phyloP scores from a whole-genome alignment of 2,888 invertebrate genomes.

The Athalia circularis region DNA sequence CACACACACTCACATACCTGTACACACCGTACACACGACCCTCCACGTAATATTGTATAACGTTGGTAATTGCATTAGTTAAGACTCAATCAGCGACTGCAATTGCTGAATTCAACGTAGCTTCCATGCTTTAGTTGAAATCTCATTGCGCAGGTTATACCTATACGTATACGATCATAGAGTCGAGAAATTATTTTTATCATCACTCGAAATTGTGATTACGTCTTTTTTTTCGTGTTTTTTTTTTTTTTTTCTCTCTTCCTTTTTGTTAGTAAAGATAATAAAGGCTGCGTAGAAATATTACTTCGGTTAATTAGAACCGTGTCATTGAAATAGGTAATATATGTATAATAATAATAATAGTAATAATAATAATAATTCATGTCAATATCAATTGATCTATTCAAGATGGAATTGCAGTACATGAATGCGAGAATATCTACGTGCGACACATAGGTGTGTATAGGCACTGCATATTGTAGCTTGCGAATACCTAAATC shows the following conservation, averaged over 20 bases:
- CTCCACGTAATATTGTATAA: constrained; percentile 31
- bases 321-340: not conserved
- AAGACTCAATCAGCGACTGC: constrained; percentile 29
- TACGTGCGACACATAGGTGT: not conserved
- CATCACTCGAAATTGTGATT: too few relatives aligned
- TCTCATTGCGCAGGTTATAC: not conserved
- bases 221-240: not conserved
- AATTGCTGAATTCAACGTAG: constrained; percentile 1
- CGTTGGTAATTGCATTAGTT: constrained; percentile 25
- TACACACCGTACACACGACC: not conserved
- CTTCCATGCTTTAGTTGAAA: not conserved
- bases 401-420: constrained; percentile 1
- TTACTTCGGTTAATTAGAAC: not conserved
- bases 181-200: constrained; percentile 1
- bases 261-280: not conserved
- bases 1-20: too few relatives aligned
- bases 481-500: too few relatives aligned
- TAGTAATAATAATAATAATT: too few relatives aligned
- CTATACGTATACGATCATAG: not conserved
- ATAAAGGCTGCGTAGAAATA: not conserved
- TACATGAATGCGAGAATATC: constrained; percentile 5
- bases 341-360: too few relatives aligned
- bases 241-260: not conserved
- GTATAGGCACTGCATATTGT: not conserved
- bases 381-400: not conserved